phyloP scores from a whole-genome alignment of 2,113 vertebrate genomes.

The Syngnathoides biaculeatus region DNA sequence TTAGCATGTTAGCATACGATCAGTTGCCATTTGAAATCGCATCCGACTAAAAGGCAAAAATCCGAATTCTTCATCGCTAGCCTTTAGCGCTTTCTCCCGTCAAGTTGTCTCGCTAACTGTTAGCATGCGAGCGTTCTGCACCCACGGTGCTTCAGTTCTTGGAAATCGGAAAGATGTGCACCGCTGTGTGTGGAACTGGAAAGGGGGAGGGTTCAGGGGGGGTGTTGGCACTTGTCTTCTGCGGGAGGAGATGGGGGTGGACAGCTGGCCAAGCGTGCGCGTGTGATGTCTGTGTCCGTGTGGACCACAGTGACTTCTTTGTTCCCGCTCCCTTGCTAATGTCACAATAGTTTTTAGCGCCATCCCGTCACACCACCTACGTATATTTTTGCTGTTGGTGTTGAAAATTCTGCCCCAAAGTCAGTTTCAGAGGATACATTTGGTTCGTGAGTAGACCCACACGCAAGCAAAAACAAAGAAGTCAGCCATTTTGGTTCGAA shows the following conservation, averaged over 20 bases:
- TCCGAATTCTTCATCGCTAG: no score
- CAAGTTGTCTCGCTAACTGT: neutral
- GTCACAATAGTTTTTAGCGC: constrained; percentile 59
- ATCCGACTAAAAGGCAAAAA: no score
- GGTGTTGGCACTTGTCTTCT: constrained; percentile 28
- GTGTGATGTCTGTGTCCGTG: constrained; percentile 41
- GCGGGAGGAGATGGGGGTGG: constrained; percentile 27
- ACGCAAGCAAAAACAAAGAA: neutral
- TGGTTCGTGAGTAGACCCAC: neutral
- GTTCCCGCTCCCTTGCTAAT: constrained; percentile 68
- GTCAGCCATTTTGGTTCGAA: neutral
- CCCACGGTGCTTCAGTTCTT: neutral
- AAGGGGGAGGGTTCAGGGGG: neutral
- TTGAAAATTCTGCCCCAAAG: neutral
- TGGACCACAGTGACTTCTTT: constrained; percentile 73
- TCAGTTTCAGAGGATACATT: neutral
- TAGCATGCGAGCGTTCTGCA: neutral
- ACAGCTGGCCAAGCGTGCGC: constrained; percentile 69
- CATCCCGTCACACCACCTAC: constrained; percentile 48
- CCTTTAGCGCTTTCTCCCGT: no score
- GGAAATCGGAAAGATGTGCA: neutral
- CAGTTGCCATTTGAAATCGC: no score
- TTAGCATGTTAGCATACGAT: no score
- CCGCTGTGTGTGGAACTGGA: neutral
- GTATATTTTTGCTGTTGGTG: neutral